Percentiles rank a stretch among this genome's conserved stretches.
Conservation (phyloP, 2,113 vertebrate genomes). For the Tragulus kanchil region DNA sequence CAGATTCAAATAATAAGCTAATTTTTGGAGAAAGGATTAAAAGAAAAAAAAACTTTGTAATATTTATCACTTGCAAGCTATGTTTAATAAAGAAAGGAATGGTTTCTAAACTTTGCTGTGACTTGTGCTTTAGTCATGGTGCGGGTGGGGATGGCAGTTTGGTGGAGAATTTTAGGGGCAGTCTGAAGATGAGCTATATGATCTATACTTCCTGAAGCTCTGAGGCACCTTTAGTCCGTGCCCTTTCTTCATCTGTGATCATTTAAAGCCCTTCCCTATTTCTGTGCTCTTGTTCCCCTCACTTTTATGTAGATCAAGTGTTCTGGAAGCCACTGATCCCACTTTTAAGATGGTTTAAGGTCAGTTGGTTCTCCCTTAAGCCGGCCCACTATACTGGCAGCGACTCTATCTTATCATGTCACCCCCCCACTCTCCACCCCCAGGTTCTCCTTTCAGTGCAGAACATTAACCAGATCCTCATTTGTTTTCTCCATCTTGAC, state of each 20-base stretch:
- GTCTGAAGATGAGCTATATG: background rate
- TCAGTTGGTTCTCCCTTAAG: background rate
- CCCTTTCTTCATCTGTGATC: too few species aligned
- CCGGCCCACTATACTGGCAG: background rate
- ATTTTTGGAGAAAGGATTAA: conserved; percentile 94
- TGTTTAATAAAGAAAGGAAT: conserved; percentile 99
- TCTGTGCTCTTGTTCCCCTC: background rate
- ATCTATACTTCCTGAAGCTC: background rate
- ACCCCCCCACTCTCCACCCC: background rate
- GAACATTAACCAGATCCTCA: background rate
- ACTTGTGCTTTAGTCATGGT: conserved; percentile 69
- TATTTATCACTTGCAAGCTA: conserved; percentile 99
- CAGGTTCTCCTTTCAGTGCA: background rate
- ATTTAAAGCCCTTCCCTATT: background rate
- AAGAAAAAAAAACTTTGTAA: conserved; percentile 96
- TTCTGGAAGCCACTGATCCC: background rate
- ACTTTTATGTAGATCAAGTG: background rate
- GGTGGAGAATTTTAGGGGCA: background rate
- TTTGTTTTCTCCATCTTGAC: background rate
- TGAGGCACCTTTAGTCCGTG: too few species aligned
- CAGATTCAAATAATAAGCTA: conserved; percentile 97
- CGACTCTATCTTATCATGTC: background rate
- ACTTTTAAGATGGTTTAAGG: background rate
- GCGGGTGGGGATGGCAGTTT: background rate
- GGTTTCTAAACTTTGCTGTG: conserved; percentile 90